A percentile compares a stretch with the other conserved stretches of the same genome.
These are phyloP conservation scores for Liparis tanakae DNA, from an alignment of 2,797 vertebrate genomes.

Conservation along the genomic window DNA sequence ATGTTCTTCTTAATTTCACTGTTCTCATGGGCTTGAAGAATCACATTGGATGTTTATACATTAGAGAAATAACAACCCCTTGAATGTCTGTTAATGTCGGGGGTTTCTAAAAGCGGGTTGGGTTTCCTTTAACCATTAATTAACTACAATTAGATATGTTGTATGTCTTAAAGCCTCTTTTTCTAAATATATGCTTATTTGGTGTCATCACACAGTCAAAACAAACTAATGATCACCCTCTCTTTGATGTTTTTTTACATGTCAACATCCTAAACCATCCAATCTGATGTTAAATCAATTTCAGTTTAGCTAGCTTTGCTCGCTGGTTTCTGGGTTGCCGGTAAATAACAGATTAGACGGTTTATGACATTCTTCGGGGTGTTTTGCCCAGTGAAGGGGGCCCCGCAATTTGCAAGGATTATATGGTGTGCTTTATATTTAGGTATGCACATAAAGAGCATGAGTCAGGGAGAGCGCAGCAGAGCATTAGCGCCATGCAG, in stretches of 20 bases:
- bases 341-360: constrained; percentile 82
- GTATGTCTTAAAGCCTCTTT: background rate
- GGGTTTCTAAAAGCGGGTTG: background rate
- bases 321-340: constrained; percentile 58
- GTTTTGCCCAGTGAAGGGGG: constrained; percentile 69
- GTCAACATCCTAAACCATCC: constrained; percentile 11
- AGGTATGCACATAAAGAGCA: constrained; percentile 77
- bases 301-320: constrained; percentile 29
- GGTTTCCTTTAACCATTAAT: constrained; percentile 1
- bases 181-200: constrained; percentile 7
- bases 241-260: background rate
- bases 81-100: background rate
- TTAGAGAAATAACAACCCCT: constrained; percentile 9
- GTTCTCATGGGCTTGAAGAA: constrained; percentile 11
- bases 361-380: constrained; percentile 84
- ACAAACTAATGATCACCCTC: background rate
- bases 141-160: constrained; percentile 1
- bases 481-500: constrained; percentile 54
- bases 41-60: constrained; percentile 23
- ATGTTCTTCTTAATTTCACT: constrained; percentile 15
- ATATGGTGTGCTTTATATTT: constrained; percentile 77
- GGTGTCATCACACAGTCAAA: background rate
- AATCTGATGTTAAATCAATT: constrained; percentile 34
- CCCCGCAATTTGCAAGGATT: constrained; percentile 77
- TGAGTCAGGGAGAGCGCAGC: constrained; percentile 64